Evolutionary conservation across 2,888 invertebrate genomes (phyloP).

Genomic region (Proisotoma minuta): DNA sequence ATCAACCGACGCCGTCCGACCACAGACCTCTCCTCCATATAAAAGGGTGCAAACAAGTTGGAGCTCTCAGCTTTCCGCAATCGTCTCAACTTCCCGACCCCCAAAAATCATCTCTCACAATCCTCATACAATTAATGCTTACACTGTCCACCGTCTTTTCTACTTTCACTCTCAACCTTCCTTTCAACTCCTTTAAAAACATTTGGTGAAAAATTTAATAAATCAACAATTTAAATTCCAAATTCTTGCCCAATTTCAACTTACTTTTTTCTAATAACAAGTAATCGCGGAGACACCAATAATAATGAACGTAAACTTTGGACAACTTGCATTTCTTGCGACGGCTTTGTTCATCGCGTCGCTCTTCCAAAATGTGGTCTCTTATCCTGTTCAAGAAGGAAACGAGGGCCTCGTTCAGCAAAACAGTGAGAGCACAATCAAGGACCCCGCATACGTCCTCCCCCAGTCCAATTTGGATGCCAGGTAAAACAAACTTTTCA

Average conservation of each 20-base stretch:
- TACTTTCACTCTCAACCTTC: too few species aligned
- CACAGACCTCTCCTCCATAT: conserved; percentile 7
- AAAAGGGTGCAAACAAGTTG: too few species aligned
- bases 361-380: conserved; percentile 39
- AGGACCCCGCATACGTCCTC: conserved; percentile 11
- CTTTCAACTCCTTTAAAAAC: too few species aligned
- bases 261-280: not conserved
- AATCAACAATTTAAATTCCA: too few species aligned
- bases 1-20: conserved; percentile 28
- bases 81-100: too few species aligned
- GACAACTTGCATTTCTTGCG: conserved; percentile 30
- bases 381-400: conserved; percentile 42
- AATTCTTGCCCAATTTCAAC: not conserved
- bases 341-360: conserved; percentile 35
- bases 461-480: conserved; percentile 4
- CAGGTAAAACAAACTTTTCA: conserved; percentile 4
- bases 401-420: conserved; percentile 29
- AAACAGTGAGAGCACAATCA: conserved; percentile 30
- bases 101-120: too few species aligned
- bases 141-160: too few species aligned
- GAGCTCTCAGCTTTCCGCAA: too few species aligned
- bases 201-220: too few species aligned
- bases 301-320: conserved; percentile 42
- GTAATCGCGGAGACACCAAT: too few species aligned
- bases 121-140: too few species aligned